Conservation (phyloP, 30 jellyfish, hydroid and myxozoan species). For the Cassiopea andromeda region DNA sequence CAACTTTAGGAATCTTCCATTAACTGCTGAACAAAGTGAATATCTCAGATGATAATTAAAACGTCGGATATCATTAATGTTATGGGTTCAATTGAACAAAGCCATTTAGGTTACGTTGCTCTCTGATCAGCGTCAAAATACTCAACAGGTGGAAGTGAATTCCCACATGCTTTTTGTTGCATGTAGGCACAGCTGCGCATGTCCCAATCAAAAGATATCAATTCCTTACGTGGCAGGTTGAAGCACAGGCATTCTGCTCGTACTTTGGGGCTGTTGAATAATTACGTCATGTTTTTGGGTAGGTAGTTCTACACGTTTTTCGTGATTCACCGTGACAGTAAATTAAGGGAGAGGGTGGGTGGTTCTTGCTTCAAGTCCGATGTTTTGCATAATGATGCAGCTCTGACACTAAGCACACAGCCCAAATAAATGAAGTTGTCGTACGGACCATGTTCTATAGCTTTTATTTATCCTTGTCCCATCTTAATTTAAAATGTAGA, state of each 20-base stretch:
- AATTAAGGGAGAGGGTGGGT: too few relatives aligned
- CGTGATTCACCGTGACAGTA: too few relatives aligned
- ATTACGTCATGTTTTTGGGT: too few relatives aligned
- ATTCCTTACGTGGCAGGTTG: constrained; percentile 66
- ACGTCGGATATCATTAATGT: neutral
- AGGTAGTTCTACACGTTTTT: too few relatives aligned
- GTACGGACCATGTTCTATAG: too few relatives aligned
- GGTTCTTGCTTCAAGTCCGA: too few relatives aligned
- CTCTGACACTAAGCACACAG: too few relatives aligned
- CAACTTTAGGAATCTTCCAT: neutral
- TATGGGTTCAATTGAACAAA: neutral
- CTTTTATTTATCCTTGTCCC: too few relatives aligned
- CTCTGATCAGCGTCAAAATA: constrained; percentile 9
- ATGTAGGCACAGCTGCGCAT: constrained; percentile 70
- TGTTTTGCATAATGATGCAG: too few relatives aligned
- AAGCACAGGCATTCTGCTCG: neutral
- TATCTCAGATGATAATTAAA: neutral
- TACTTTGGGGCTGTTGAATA: too few relatives aligned
- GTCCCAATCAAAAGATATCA: constrained; percentile 2
- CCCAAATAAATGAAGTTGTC: too few relatives aligned
- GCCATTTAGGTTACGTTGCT: neutral
- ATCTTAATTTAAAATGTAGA: too few relatives aligned
- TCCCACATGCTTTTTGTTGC: constrained; percentile 78
- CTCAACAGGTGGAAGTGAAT: constrained; percentile 58
- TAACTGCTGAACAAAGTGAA: neutral